Evolutionary conservation across 2,888 invertebrate species (phyloP).

Genomic region (Lottia gigantea): DNA sequence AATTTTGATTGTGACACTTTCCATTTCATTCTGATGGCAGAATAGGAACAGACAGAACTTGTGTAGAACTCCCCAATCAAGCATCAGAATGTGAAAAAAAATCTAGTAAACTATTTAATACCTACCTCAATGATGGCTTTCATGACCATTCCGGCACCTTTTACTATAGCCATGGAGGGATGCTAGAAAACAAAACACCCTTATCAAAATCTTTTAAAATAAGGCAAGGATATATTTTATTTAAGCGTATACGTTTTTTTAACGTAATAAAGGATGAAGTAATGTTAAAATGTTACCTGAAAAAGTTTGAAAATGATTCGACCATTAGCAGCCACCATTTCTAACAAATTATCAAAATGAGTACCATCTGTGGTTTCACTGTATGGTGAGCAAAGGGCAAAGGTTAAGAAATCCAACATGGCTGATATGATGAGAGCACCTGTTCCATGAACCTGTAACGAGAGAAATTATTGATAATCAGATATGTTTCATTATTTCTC

Average conservation of each 20-base stretch:
- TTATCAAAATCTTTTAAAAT: no score
- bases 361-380: constrained; percentile 92
- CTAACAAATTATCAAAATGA: constrained; percentile 81
- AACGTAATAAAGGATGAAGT: no score
- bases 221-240: no score
- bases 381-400: constrained; percentile 97
- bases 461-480: no score
- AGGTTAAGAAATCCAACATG: constrained; percentile 98
- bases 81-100: no score
- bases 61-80: no score
- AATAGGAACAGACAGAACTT: no score
- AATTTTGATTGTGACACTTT: no score
- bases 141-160: constrained; percentile 97
- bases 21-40: no score
- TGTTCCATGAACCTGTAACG: constrained; percentile 83
- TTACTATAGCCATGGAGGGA: constrained; percentile 96
- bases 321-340: constrained; percentile 93
- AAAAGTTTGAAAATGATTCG: constrained; percentile 91
- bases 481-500: no score
- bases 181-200: constrained; percentile 74
- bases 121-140: constrained; percentile 89
- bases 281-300: constrained; percentile 73
- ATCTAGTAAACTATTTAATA: background rate
- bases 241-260: no score
- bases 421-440: constrained; percentile 96